Evolutionary conservation across 2,888 invertebrate genomes (phyloP).

Genomic region (Heliconius charithonia): DNA sequence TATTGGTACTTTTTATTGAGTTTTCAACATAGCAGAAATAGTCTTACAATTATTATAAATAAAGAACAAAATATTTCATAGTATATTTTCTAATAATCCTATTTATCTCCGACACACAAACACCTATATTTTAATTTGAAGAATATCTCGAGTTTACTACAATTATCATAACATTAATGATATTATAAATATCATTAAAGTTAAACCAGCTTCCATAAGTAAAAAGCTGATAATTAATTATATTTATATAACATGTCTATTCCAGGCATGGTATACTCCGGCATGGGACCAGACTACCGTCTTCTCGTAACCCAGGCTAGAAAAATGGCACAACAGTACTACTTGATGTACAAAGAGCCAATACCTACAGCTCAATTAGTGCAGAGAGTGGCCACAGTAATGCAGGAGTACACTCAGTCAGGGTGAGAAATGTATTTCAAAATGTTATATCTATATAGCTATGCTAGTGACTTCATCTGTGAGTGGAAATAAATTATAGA

Average conservation of each 20-base stretch:
- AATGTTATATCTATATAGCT: not conserved
- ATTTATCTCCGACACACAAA: too few species aligned
- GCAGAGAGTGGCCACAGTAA: conserved; percentile 96
- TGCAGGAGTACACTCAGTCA: conserved; percentile 99
- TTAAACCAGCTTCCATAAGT: not conserved
- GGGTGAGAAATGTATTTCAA: conserved; percentile 84
- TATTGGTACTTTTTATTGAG: too few species aligned
- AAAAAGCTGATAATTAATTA: not conserved
- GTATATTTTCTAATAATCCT: too few species aligned
- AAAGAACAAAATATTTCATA: too few species aligned
- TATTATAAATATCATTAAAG: too few species aligned
- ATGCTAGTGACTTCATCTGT: not conserved
- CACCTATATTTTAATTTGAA: too few species aligned
- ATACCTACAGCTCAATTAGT: conserved; percentile 99
- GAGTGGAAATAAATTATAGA: not conserved
- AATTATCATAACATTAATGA: too few species aligned
- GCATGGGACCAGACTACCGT: conserved; percentile 96
- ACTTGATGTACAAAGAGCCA: conserved; percentile 94
- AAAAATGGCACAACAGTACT: conserved; percentile 98
- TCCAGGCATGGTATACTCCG: conserved; percentile 99
- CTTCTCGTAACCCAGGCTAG: conserved; percentile 94
- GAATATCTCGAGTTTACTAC: too few species aligned
- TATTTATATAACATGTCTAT: conserved; percentile 6
- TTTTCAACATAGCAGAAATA: too few species aligned
- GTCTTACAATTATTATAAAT: too few species aligned